phyloP scores from a whole-genome alignment of 2,888 invertebrate species.

The Micropterix aruncella region DNA sequence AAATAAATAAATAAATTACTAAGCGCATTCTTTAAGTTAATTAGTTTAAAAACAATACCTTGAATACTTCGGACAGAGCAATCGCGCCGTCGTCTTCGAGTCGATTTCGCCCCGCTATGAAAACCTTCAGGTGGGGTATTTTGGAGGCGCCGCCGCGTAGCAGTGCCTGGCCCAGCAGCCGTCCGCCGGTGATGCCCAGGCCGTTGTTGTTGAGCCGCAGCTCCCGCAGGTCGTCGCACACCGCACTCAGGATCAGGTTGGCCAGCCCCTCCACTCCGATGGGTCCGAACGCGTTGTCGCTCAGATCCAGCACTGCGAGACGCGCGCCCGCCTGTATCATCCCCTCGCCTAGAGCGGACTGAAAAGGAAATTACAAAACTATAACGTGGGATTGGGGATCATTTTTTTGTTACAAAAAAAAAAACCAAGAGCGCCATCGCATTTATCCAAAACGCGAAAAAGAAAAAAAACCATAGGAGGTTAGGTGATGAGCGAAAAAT shows the following conservation, averaged over 20 bases:
- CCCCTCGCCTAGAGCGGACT: constrained; percentile 57
- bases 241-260: constrained; percentile 64
- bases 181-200: constrained; percentile 80
- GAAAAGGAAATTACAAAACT: constrained; percentile 7
- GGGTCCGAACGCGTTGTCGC: constrained; percentile 96
- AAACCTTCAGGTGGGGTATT: constrained; percentile 63
- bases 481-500: no score
- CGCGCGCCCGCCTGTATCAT: constrained; percentile 67
- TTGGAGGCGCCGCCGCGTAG: constrained; percentile 40
- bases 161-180: constrained; percentile 63
- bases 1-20: no score
- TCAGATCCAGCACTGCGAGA: constrained; percentile 77
- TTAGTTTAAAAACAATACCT: constrained; percentile 27
- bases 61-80: constrained; percentile 73
- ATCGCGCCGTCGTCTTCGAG: constrained; percentile 88
- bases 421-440: no score
- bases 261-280: constrained; percentile 84
- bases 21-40: constrained; percentile 4
- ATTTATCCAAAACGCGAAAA: no score
- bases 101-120: constrained; percentile 87
- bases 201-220: constrained; percentile 91
- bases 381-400: no score
- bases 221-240: constrained; percentile 69
- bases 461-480: no score
- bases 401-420: no score